Conservation (phyloP, 2,797 vertebrate species). For the Spea hammondii region DNA sequence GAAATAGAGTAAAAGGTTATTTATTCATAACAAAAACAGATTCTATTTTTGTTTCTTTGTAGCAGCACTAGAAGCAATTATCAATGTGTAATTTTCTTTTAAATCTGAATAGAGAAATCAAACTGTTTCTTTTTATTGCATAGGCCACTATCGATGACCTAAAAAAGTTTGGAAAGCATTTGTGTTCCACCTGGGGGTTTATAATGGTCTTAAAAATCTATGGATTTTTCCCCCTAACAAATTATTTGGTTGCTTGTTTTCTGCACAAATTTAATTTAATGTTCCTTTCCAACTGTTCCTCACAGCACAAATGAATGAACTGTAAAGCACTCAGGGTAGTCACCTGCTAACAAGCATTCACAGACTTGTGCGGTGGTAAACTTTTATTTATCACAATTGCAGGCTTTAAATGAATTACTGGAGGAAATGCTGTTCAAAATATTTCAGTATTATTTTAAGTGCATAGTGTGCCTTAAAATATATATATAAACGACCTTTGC, state of each 20-base stretch:
- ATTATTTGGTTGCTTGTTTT: constrained; percentile 41
- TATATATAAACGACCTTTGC: no score
- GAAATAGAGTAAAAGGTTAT: not conserved
- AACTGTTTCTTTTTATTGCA: constrained; percentile 29
- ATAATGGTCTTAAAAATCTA: constrained; percentile 42
- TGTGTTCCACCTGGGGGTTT: constrained; percentile 23
- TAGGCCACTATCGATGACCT: constrained; percentile 17
- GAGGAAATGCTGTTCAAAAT: not conserved
- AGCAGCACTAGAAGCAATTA: not conserved
- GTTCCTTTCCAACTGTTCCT: constrained; percentile 45
- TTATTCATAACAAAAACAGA: not conserved
- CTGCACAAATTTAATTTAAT: constrained; percentile 44
- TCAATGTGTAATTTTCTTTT: constrained; percentile 7
- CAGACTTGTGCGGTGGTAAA: constrained; percentile 33
- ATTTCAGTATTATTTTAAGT: not conserved
- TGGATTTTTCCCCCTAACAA: constrained; percentile 32
- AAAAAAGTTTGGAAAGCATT: constrained; percentile 28
- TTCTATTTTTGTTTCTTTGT: not conserved
- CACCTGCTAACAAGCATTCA: constrained; percentile 46
- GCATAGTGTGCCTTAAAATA: no score
- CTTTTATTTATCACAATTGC: constrained; percentile 40
- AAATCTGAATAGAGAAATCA: constrained; percentile 4
- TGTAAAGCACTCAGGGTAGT: constrained; percentile 31
- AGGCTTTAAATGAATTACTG: constrained; percentile 25
- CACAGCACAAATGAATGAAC: constrained; percentile 38